Evolutionary conservation across 1,140 invertebrate species (phyloP).

Genomic region (Vollenhovia emeryi): DNA sequence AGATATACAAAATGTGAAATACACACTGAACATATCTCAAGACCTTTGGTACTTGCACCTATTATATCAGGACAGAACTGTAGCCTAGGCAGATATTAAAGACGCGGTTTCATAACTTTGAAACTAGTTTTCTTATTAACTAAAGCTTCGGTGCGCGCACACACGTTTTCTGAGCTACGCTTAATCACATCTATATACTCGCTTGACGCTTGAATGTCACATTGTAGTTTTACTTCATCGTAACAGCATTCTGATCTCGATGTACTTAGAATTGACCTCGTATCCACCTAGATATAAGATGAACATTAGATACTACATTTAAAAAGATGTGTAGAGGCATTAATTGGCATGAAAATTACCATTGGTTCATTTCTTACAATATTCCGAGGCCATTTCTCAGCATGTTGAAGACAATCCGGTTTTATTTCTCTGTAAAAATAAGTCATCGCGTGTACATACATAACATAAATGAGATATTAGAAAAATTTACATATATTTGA

Average conservation of each 20-base stretch:
- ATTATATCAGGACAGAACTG: slow-evolving; percentile 27
- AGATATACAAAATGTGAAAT: neutral
- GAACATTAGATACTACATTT: neutral
- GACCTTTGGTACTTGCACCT: slow-evolving; percentile 34
- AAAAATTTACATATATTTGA: neutral
- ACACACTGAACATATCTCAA: neutral
- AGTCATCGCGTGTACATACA: neutral
- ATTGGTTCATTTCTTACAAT: slow-evolving; percentile 45
- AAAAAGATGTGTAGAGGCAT: neutral
- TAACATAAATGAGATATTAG: too few species aligned
- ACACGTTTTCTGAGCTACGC: slow-evolving; percentile 83
- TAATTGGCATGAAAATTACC: slow-evolving; percentile 40
- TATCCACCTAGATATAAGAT: slow-evolving; percentile 53
- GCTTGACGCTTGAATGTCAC: slow-evolving; percentile 79
- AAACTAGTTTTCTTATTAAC: slow-evolving; percentile 84
- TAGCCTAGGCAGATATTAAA: slow-evolving; percentile 71
- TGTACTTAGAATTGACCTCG: slow-evolving; percentile 38
- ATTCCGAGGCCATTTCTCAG: slow-evolving; percentile 49
- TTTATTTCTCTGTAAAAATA: slow-evolving; percentile 24
- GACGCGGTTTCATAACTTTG: slow-evolving; percentile 84
- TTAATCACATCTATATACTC: slow-evolving; percentile 83
- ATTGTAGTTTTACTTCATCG: slow-evolving; percentile 69
- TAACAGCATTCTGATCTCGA: slow-evolving; percentile 57
- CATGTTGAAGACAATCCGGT: slow-evolving; percentile 24
- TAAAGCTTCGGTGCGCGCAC: slow-evolving; percentile 84